Evolutionary conservation across 2,113 vertebrate genomes (phyloP), one percentile per base, ranked within the genome.

Genomic region (Gavia stellata): DNA sequence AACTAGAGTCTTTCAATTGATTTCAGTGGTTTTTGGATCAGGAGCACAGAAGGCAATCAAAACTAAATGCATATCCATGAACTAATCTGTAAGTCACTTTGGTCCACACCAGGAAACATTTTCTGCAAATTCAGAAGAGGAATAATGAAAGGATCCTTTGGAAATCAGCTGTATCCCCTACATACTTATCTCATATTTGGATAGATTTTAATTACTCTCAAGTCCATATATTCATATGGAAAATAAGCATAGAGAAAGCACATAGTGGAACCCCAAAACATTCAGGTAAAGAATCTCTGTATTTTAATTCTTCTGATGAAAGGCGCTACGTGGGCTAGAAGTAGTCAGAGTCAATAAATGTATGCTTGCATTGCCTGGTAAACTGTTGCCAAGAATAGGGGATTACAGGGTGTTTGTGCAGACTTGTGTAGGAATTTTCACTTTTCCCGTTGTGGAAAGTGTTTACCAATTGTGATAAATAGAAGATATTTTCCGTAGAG

Each of bases 261-360:
- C 6, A 2, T 6, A 40, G 33, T 25, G 12, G 28, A 80, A 34
- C 12, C 31, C 18, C 42, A 71, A 19, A 75, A 24, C 28, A 6
- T 80, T 59, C 12, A 53, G 47, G 25, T 68, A 26, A 24, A 61
- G 29, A 44, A 28, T 40, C 6, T 78, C 8, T 3, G 2, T 44
- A 5, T 59, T 59, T 72, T 14, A 17, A 19, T 80, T 63, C 25
- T 62, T 53, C 26, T n/a, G 36, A 12, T 42, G 38, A 86, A 53
- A 36, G 44, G 28, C 33, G 45, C 16, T 38, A 2, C 18, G 4
- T 0, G 0, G 45, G 28, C 20, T 17, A 13, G 31, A 72, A 49
- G 33, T 14, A 55, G 16, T n/a, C 42, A 56, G 38, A 53, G 31
- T 36, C 50, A 67, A 0, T 45, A 71, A 31, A 49, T 8, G 17